Evolutionary conservation across 2,797 vertebrate genomes (phyloP).

Genomic region (Uromys caudimaculatus): DNA sequence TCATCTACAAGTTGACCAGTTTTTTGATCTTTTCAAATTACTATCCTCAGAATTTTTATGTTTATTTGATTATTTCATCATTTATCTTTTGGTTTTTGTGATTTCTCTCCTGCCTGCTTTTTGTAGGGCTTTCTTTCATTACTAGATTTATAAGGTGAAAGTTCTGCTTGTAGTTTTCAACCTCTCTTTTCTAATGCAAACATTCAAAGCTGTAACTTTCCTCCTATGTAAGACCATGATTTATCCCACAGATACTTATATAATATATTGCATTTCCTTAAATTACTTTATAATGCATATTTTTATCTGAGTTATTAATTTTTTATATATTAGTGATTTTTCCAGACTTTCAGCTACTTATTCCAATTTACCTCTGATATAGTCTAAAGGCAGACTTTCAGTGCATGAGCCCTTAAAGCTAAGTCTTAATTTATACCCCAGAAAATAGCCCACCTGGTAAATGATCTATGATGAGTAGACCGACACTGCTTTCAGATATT

Average conservation of each 20-base stretch:
- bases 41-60: neutral
- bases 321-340: neutral
- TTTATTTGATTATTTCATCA: neutral
- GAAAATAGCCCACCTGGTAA: neutral
- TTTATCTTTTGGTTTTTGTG: neutral
- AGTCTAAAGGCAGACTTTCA: neutral
- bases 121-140: neutral
- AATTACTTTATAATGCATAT: neutral
- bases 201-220: neutral
- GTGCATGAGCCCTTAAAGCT: neutral
- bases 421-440: neutral
- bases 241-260: neutral
- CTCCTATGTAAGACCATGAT: neutral
- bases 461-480: neutral
- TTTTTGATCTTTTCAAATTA: neutral
- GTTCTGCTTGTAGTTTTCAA: neutral
- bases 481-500: neutral
- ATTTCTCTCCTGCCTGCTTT: neutral
- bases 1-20: neutral
- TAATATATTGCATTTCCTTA: neutral
- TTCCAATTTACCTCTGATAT: neutral
- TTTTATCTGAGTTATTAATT: neutral
- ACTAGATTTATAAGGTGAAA: neutral
- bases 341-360: neutral
- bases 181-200: neutral